Base-by-base conservation (phyloP, 2,113 vertebrate genomes). In the Pao palembangensis region DNA sequence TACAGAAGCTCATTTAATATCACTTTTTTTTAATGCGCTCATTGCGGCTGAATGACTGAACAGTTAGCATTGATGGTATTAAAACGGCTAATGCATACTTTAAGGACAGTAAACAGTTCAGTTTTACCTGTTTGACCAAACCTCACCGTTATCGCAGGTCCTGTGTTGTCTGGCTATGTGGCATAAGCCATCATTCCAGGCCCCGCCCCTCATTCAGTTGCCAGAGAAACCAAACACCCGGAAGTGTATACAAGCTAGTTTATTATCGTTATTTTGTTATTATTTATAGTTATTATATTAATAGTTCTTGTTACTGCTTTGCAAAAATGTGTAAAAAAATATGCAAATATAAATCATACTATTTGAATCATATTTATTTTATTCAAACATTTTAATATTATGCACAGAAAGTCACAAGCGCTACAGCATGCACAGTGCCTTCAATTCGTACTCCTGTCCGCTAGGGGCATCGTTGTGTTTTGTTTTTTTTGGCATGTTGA, bases 121-220 rank as follows among this genome's bases (percentile, higher is more conserved):
- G 34, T 28, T 50, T 60, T 66, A 83, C 75, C 83, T 72, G 19
- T 58, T 61, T 2, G 2, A 17, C 3, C 23, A 12, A 56, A 14
- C 46, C 3, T 25, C 21, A 0, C 28, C 8, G 46, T 25, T 14
- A 25, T 2, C 12, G 11, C 23, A 8, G 23, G 48, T 2, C 23
- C 17, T 21, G 34, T 46, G 38, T 49, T 58, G 47, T 59, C 11
- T 43, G 69, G 58, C 31, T 55, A 80, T 81, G 83, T 83, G 80
- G 83, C 83, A 83, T 10, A 1, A 18, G n/a, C 18, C 28, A 14
- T 2, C 31, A 18, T n/a, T 21, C 6, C 7, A 49, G 18, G 47
- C n/a, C n/a, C 73, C 46, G 75, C 69, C 18, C 20, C 31, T 25
- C 61, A 17, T 62, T 25, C 13, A 17, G 62, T 58, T 70, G 20